Evolutionary conservation across 2,797 vertebrate genomes (phyloP), one percentile per base, ranked within the genome.

Genomic region (Lepilemur ruficaudatus): DNA sequence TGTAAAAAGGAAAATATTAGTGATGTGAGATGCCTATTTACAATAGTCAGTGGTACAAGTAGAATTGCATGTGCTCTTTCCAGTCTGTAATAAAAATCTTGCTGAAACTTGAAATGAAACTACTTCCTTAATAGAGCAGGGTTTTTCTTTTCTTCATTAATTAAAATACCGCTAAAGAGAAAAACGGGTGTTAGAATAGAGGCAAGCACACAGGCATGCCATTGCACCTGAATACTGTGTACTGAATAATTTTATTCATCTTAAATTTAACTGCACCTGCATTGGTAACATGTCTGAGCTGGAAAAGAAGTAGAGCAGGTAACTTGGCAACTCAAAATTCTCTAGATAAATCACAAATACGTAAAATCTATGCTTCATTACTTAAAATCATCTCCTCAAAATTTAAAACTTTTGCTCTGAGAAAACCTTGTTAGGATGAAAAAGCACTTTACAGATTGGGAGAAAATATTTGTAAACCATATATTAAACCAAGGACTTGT

Each of bases 311-410:
- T 70, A 13, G 18, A 80, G 9, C 10, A 67, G 32, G 52, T 81
- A 90, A 94, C 48, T 55, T 76, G 63, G 48, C 35, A 82, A 91
- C 63, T 82, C 83, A 87, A 94, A 96, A 89, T 86, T 76, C 28
- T 88, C 81, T 73, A 94, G 11, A 52, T 72, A 20, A 65, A 73
- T 85, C n/a, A 91, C 46, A 86, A 95, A 85, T 50, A 76, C 87
- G 65, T 23, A 93, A 89, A 92, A 95, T 70, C 7, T 75, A 91
- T 55, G 79, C 28, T 57, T 76, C 43, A 5, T 82, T 86, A 78
- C 35, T 96, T 91, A 63, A 84, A 94, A 81, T 76, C 7, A 81
- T 73, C 63, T 81, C 95, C 75, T 93, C 25, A 90, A 96, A 94
- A 96, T 63, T 76, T 79, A 88, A 97, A 96, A 91, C 14, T 61